Base-by-base conservation (phyloP, 2,888 invertebrate genomes). In the Dolichopus griseipennis region DNA sequence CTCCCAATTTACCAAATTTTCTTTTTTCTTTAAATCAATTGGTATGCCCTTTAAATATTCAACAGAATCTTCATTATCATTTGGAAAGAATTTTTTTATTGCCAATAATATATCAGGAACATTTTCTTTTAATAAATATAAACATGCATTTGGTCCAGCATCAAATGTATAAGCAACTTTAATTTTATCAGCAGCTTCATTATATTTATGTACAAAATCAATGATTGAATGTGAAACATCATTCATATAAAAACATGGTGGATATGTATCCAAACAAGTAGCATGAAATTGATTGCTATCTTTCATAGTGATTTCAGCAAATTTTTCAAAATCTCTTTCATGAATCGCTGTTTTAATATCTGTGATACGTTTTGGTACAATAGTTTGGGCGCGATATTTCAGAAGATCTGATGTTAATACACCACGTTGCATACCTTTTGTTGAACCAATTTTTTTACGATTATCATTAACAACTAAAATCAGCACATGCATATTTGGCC, bases 231-330 rank as follows among this genome's bases (percentile, higher is more conserved):
- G 89, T 0, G 98, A 97, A 0, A 87, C 84, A 76, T 95, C 92
- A 76, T 91, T 97, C 89, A 98, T 88, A 78, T 99, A 99, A 18
- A 89, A 84, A 78, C 92, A 91, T 0, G 99, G 97, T 22, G 99
- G 98, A 83, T 87, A 95, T 0, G 97, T 92, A 78, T 98, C 98
- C 70, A 95, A 82, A 75, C 94, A 94, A 34, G 94, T 85, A 0
- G 97, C 95, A 84, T 99, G 99, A 76, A 99, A 90, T 78, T 97
- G 94, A 84, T 99, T 98, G 70, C 97, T 97, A 76, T 99, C 99
- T 80, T 89, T 89, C 93, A 99, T 99, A 0, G 96, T 95, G 27
- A 97, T 84, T 77, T 92, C 88, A n/a, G 94, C 96, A 84, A 98
- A 96, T 63, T 82, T 85, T 34, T 85, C 77, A 79, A 97, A 99